Base-by-base conservation (phyloP, 2,888 invertebrate genomes). In the Furcula furcula region DNA sequence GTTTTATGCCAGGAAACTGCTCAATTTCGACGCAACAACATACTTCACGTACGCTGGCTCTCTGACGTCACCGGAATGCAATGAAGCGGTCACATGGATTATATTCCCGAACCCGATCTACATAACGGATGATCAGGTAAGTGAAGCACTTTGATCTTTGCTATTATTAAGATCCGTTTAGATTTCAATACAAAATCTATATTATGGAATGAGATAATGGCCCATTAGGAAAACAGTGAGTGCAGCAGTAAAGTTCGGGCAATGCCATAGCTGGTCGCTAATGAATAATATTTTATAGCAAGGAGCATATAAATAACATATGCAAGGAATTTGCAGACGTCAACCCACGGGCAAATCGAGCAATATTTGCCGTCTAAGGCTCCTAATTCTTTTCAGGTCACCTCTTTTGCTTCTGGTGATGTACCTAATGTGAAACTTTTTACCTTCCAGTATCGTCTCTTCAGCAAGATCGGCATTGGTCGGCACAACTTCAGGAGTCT, bases 31-130 rank as follows among this genome's bases (percentile, higher is more conserved):
- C 50, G 74, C 76, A 11, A 76, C 80, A 0, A 72, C 76, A 0
- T 93, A 91, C 61, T 94, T 90, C 70, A 89, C 92, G 14, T 95
- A 95, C 62, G 76, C 90, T 1, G 95, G 95, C 0, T 95, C 95
- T 0, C 78, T 95, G 46, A 95, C 95, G 2, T 94, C 94, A 0
- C 95, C 95, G 6, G 83, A 80, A 26, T 95, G 95, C 65, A 91
- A 91, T 31, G 95, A 95, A 68, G 90, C 90, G 0, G 94, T 95
- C n/a, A 90, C 90, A 3, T 95, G 95, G 94, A 93, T 94, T 14
- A 90, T 95, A 9, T 77, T 83, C 39, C 63, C 68, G 6, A 51
- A 54, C 1, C 83, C 80, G 0, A 65, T 86, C 3, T 45, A 48
- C 31, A 64, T 87, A 13, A 68, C 79, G 0, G 78, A 82, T 12